Conservation (phyloP, 2,888 invertebrate genomes). For the Trissoscelio sp. region DNA sequence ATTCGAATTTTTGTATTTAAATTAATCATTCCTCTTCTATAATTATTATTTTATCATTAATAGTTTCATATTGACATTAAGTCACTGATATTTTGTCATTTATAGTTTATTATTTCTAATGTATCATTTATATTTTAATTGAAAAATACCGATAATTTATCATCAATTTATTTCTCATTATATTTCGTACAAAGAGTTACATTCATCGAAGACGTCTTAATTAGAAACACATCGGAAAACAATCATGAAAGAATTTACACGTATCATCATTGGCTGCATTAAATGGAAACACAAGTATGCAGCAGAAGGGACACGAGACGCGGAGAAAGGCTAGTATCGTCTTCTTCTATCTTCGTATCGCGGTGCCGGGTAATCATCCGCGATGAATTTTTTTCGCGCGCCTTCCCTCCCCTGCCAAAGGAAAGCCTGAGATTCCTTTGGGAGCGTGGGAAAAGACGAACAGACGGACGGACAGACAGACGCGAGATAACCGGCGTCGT, state of each 20-base stretch:
- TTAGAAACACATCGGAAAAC: background rate
- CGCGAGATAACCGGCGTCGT: slow-evolving; percentile 57
- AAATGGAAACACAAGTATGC: slow-evolving; percentile 13
- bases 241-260: background rate
- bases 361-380: slow-evolving; percentile 56
- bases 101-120: too few relatives aligned
- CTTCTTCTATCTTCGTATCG: slow-evolving; percentile 30
- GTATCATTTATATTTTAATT: too few relatives aligned
- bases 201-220: too few relatives aligned
- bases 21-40: too few relatives aligned
- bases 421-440: slow-evolving; percentile 66
- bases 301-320: background rate
- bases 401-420: slow-evolving; percentile 16
- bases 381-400: slow-evolving; percentile 53
- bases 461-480: slow-evolving; percentile 43
- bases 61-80: too few relatives aligned
- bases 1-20: too few relatives aligned
- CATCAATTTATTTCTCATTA: too few relatives aligned
- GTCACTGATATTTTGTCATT: too few relatives aligned
- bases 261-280: background rate
- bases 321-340: slow-evolving; percentile 50
- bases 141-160: too few relatives aligned
- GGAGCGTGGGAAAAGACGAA: slow-evolving; percentile 67
- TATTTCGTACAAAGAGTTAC: too few relatives aligned
- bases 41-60: too few relatives aligned